phyloP scores from a whole-genome alignment of 2,888 invertebrate genomes.

The Dryocosmus kuriphilus region DNA sequence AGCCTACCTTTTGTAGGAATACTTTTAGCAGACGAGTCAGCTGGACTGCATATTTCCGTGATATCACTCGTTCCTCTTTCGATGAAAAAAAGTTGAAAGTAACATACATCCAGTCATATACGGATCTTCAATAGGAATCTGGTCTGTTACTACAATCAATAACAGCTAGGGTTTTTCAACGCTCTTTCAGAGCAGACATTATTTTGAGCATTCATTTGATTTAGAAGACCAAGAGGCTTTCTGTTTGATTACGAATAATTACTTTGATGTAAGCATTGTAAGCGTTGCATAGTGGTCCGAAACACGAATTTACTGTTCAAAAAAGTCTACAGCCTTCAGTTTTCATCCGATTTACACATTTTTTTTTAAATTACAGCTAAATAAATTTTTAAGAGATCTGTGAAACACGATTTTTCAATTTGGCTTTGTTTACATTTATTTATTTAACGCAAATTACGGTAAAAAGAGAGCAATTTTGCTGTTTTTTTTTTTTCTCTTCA shows the following conservation, averaged over 20 bases:
- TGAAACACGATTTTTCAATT: too few relatives aligned
- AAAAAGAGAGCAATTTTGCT: too few relatives aligned
- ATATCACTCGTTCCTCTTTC: background rate
- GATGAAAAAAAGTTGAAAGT: slow-evolving; percentile 1
- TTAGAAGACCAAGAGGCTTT: background rate
- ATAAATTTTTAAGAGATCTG: too few relatives aligned
- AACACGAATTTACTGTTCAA: too few relatives aligned
- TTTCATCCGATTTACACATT: too few relatives aligned
- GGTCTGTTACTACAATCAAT: background rate
- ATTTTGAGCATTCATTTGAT: slow-evolving; percentile 17
- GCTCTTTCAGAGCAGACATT: slow-evolving; percentile 16
- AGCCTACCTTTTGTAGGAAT: slow-evolving; percentile 4
- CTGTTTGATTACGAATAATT: background rate
- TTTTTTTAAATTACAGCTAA: too few relatives aligned
- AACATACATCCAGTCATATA: background rate
- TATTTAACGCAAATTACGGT: too few relatives aligned
- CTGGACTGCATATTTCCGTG: slow-evolving; percentile 13
- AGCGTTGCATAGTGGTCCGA: too few relatives aligned
- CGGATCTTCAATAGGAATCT: background rate
- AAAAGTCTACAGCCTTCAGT: too few relatives aligned
- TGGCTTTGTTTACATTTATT: too few relatives aligned
- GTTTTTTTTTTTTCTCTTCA: too few relatives aligned
- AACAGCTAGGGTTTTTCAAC: background rate
- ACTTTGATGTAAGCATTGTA: background rate
- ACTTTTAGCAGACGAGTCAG: slow-evolving; percentile 16